These are phyloP conservation scores for Atractosteus spatula DNA, from an alignment of 2,113 vertebrate species.

Conservation along the genomic window DNA sequence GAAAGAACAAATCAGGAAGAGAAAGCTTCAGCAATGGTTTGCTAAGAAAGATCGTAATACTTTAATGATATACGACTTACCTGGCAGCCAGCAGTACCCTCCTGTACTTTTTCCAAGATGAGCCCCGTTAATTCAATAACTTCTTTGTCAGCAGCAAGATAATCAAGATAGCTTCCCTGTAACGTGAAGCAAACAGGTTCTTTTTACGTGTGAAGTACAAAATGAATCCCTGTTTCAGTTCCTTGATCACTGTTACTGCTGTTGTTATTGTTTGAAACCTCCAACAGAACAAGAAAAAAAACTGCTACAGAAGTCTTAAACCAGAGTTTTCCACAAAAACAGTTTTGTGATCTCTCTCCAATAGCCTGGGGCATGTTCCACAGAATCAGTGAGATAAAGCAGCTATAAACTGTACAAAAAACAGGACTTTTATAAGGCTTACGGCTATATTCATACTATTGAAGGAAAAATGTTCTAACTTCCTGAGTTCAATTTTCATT, in stretches of 20 bases:
- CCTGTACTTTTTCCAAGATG: constrained; percentile 25
- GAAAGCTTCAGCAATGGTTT: background rate
- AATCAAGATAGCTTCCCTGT: constrained; percentile 17
- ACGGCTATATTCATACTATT: constrained; percentile 19
- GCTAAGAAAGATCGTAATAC: no score
- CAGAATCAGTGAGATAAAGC: constrained; percentile 34
- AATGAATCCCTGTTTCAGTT: background rate
- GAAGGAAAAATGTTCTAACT: background rate
- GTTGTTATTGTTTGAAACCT: no score
- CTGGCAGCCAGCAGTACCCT: constrained; percentile 17
- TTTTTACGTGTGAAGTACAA: background rate
- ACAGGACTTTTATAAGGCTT: constrained; percentile 27
- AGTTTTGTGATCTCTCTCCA: constrained; percentile 52
- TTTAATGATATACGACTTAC: constrained; percentile 1
- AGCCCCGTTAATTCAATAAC: constrained; percentile 21
- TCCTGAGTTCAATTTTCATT: background rate
- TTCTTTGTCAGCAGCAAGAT: constrained; percentile 22
- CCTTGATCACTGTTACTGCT: background rate
- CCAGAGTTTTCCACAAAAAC: constrained; percentile 38
- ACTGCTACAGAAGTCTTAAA: constrained; percentile 26
- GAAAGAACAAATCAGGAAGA: background rate
- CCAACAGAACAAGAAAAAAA: constrained; percentile 13
- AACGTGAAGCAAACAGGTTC: background rate
- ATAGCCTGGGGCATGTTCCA: constrained; percentile 50
- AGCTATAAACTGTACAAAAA: constrained; percentile 21